Percentiles rank a stretch among this genome's conserved stretches.
These are phyloP conservation scores for Channa striata DNA, from an alignment of 2,797 vertebrate species.

Conservation along the genomic window DNA sequence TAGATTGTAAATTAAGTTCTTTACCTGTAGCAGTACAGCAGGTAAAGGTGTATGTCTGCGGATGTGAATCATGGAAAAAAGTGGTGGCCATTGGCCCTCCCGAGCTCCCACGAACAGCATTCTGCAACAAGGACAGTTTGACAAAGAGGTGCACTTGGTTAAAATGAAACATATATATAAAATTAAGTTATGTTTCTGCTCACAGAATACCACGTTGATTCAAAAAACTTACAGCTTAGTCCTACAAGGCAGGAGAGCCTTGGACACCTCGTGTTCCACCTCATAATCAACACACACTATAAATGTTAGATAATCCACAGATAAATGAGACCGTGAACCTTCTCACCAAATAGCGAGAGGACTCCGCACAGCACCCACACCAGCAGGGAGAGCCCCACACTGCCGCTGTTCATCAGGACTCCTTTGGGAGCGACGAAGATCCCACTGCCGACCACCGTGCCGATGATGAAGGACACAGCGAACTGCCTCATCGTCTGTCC, in stretches of 20 bases:
- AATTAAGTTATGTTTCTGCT: too few relatives aligned
- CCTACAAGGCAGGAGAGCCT: constrained; percentile 93
- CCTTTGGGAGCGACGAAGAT: constrained; percentile 94
- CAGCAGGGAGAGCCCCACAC: constrained; percentile 87
- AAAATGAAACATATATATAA: neutral
- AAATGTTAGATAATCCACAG: too few relatives aligned
- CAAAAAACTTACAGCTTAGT: constrained; percentile 93
- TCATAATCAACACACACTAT: neutral
- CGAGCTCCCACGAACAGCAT: constrained; percentile 97
- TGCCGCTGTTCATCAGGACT: constrained; percentile 89
- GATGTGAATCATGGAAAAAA: constrained; percentile 99
- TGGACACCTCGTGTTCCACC: constrained; percentile 67
- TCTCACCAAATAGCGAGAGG: constrained; percentile 88
- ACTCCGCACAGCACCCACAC: constrained; percentile 88
- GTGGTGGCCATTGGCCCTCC: constrained; percentile 94
- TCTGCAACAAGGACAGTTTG: constrained; percentile 75
- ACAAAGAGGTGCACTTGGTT: neutral
- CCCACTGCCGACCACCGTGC: constrained; percentile 91
- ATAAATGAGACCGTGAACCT: neutral
- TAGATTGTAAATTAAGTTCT: neutral
- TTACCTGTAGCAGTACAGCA: constrained; percentile 94
- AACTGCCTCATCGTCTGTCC: constrained; percentile 66
- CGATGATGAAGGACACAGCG: constrained; percentile 86
- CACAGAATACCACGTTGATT: constrained; percentile 88
- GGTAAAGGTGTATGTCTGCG: constrained; percentile 94